phyloP scores from a whole-genome alignment of 1,140 invertebrate species.

The Reticulitermes speratus region DNA sequence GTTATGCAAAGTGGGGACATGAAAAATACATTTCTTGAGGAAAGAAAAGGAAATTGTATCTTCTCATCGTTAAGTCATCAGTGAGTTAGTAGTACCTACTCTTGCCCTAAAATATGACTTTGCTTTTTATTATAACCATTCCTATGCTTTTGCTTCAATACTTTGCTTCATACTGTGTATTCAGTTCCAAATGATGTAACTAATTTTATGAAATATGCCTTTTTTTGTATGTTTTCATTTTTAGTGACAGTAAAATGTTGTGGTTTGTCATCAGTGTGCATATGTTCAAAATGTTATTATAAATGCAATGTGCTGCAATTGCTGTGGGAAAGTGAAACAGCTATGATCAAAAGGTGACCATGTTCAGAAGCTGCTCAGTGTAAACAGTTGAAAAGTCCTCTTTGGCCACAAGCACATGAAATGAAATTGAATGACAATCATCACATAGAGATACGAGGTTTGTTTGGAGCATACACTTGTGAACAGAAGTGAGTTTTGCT shows the following conservation, averaged over 20 bases:
- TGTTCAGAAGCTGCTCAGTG: neutral
- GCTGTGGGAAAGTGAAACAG: neutral
- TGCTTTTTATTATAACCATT: slow-evolving; percentile 6
- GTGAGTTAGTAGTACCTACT: neutral
- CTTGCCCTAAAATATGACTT: neutral
- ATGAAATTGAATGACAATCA: neutral
- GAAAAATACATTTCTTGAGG: slow-evolving; percentile 3
- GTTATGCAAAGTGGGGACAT: neutral
- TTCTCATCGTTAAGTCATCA: neutral
- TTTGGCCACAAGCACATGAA: neutral
- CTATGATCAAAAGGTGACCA: neutral
- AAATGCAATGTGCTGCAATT: slow-evolving; percentile 19
- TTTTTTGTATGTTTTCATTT: slow-evolving; percentile 12
- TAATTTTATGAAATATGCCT: neutral
- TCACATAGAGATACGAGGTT: too few species aligned
- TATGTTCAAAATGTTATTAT: neutral
- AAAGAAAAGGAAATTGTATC: neutral
- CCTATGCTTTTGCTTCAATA: neutral
- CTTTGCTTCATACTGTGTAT: neutral
- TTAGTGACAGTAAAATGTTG: slow-evolving; percentile 27
- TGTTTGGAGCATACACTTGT: too few species aligned
- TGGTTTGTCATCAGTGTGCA: slow-evolving; percentile 18
- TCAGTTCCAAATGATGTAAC: neutral
- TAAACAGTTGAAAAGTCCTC: too few species aligned
- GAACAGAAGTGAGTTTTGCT: too few species aligned